phyloP scores from a whole-genome alignment of 1,140 invertebrate genomes.

The Diorhabda elongata region DNA sequence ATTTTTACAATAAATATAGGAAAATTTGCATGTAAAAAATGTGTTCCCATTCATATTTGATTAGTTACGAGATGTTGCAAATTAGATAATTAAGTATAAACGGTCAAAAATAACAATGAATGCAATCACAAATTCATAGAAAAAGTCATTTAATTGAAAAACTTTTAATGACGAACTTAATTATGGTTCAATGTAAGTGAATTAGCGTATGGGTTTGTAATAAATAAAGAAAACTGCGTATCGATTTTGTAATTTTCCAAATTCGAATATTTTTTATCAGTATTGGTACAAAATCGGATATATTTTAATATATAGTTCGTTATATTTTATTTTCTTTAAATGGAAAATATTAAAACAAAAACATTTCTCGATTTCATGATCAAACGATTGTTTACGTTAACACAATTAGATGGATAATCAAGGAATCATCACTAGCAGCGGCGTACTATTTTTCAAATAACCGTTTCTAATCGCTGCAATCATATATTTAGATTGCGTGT shows the following conservation, averaged over 20 bases:
- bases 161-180: background rate
- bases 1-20: background rate
- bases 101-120: background rate
- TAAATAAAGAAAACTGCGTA: too few species aligned
- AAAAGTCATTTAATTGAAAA: background rate
- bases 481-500: conserved; percentile 23
- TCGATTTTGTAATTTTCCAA: too few species aligned
- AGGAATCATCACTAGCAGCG: background rate
- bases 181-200: background rate
- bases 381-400: background rate
- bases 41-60: background rate
- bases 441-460: background rate
- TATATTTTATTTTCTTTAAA: background rate
- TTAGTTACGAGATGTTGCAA: background rate
- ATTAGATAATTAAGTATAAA: background rate
- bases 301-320: background rate
- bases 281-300: too few species aligned
- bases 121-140: background rate
- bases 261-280: too few species aligned
- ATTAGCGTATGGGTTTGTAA: too few species aligned
- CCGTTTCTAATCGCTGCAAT: background rate
- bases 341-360: background rate
- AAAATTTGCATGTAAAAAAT: background rate
- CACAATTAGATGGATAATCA: background rate
- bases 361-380: background rate